Base-by-base conservation (phyloP, 1,140 invertebrate genomes). In the Acarapis woodi region DNA sequence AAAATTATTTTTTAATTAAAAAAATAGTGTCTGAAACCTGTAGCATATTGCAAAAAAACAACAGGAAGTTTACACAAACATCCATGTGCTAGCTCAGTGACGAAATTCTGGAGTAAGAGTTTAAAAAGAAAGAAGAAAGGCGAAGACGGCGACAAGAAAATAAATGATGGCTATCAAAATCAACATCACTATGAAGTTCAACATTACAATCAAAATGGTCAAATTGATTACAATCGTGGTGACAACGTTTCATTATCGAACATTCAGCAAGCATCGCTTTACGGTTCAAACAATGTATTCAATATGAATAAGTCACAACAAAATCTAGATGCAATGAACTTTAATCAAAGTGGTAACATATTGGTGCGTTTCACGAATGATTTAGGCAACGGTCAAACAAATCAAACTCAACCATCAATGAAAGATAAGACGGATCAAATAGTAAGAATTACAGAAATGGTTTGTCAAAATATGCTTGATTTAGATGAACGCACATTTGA, bases 11-110 rank as follows among this genome's bases (percentile, higher is more conserved):
- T n/a, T n/a, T n/a, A n/a, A n/a, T n/a, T n/a, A n/a, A n/a, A n/a
- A n/a, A n/a, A n/a, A n/a, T n/a, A n/a, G n/a, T 37, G 35, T 28
- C 30, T 37, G 35, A 37, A 37, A 29, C 35, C 35, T 4, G 35
- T 37, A 12, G 4, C 21, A n/a, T 37, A 37, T 20, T 20, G 21
- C 22, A 4, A 23, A 4, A 23, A 37, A 37, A 23, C 21, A 9
- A 37, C 35, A 4, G 35, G 35, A n/a, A 23, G 35, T 15, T 23
- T 37, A 9, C 35, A 37, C 22, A 10, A 23, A 5, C 35, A 37
- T 28, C 35, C 35, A 4, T 37, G 35, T 28, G 30, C 35, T 12
- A 37, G 21, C 14, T 12, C n/a, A 4, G 33, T 19, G 14, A 19
- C n/a, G 5, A 19, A n/a, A 6, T 10, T 19, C 8, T 8, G 8